Conservation (phyloP, 1,140 invertebrate species). For the Trachymyrmex septentrionalis region DNA sequence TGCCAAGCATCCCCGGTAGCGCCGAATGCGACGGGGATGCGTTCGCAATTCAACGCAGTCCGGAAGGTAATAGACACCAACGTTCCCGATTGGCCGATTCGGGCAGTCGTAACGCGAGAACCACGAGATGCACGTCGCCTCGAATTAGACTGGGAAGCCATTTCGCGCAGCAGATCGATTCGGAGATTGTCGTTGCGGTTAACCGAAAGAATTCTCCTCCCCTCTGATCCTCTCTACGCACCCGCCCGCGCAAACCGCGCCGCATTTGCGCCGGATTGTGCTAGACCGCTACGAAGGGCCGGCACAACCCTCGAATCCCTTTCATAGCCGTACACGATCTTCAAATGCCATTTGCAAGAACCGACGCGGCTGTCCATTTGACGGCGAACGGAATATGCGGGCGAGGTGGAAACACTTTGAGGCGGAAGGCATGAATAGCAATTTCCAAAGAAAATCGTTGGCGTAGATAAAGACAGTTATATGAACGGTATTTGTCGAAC, state of each 20-base stretch:
- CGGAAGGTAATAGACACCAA: conserved; percentile 30
- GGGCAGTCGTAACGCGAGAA: conserved; percentile 44
- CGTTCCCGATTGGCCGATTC: conserved; percentile 49
- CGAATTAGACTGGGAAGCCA: conserved; percentile 32
- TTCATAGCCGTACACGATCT: conserved; percentile 64
- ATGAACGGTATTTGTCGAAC: conserved; percentile 38
- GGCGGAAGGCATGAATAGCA: conserved; percentile 35
- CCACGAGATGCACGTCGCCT: conserved; percentile 28
- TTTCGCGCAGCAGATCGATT: conserved; percentile 63
- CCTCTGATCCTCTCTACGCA: background rate
- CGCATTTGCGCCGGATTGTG: conserved; percentile 23
- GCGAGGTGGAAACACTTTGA: conserved; percentile 28
- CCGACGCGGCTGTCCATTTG: conserved; percentile 50
- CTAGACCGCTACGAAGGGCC: conserved; percentile 25
- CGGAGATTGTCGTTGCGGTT: conserved; percentile 68
- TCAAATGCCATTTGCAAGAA: conserved; percentile 64
- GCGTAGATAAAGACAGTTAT: conserved; percentile 17
- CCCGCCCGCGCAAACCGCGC: conserved; percentile 12
- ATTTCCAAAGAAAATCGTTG: background rate
- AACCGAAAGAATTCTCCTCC: conserved; percentile 68
- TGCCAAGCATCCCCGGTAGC: conserved; percentile 32
- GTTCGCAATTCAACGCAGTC: conserved; percentile 44
- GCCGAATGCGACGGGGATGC: conserved; percentile 23
- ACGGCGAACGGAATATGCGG: conserved; percentile 34
- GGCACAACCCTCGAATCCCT: conserved; percentile 60